Evolutionary conservation across 1,140 invertebrate species (phyloP).

Genomic region (Ruditapes philippinarum): DNA sequence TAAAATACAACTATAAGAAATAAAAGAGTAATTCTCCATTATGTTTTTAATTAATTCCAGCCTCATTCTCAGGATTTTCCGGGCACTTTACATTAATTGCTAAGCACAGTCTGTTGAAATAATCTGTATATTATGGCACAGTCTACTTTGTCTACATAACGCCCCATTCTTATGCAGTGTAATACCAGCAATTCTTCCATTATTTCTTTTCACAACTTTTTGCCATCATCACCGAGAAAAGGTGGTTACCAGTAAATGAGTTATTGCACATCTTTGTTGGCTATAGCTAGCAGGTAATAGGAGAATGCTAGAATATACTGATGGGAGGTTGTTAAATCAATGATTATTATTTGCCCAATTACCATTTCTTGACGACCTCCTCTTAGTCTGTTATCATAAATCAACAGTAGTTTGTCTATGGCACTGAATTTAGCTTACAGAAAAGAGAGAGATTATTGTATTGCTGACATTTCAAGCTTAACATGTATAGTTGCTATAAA

Average conservation of each 20-base stretch:
- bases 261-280: neutral
- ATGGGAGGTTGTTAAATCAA: conserved; percentile 20
- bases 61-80: neutral
- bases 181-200: neutral
- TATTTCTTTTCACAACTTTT: too few species aligned
- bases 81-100: neutral
- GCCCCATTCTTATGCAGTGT: too few species aligned
- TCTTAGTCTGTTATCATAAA: conserved; percentile 20
- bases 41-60: neutral
- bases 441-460: too few species aligned
- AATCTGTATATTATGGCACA: neutral
- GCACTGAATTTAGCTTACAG: neutral
- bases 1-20: neutral
- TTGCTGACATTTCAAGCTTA: too few species aligned
- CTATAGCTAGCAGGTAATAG: neutral
- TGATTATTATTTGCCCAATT: conserved; percentile 42
- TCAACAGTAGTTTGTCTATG: neutral
- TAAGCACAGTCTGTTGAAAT: neutral
- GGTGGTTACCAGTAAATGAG: neutral
- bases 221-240: neutral
- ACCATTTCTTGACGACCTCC: neutral
- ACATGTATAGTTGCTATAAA: too few species aligned
- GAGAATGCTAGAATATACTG: neutral
- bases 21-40: neutral
- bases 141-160: neutral